A percentile compares a stretch with the other conserved stretches of the same genome.
phyloP scores from a whole-genome alignment of 2,797 vertebrate genomes.

The Mionectes olivaceus region DNA sequence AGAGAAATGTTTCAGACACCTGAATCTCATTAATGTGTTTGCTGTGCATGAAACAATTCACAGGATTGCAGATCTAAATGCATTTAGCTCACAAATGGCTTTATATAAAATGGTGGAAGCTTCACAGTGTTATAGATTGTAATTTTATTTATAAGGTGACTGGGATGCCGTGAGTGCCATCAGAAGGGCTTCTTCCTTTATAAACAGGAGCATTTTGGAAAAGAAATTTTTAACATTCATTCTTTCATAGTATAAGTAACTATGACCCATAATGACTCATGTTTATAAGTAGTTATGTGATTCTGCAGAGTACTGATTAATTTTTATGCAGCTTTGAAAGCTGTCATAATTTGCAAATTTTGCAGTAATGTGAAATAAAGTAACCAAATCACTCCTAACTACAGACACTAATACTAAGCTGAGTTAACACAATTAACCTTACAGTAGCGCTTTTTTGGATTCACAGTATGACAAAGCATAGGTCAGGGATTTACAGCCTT shows the following conservation, averaged over 20 bases:
- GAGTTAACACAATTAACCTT: background rate
- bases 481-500: background rate
- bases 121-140: background rate
- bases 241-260: background rate
- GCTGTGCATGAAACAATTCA: background rate
- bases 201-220: background rate
- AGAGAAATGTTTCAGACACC: background rate
- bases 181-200: background rate
- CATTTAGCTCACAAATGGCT: background rate
- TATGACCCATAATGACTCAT: background rate
- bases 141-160: background rate
- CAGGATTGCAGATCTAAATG: background rate
- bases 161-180: background rate
- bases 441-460: background rate
- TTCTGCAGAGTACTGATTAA: background rate
- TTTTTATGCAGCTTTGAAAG: background rate
- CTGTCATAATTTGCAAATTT: background rate
- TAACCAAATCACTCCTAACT: background rate
- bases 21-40: background rate
- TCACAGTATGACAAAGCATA: background rate
- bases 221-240: background rate
- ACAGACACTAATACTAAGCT: background rate
- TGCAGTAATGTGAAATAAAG: background rate
- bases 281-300: background rate
- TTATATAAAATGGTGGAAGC: background rate